These are phyloP conservation scores for Acropora tenuis DNA, from an alignment of 64 coral and sea anemone species.

Conservation along the genomic window DNA sequence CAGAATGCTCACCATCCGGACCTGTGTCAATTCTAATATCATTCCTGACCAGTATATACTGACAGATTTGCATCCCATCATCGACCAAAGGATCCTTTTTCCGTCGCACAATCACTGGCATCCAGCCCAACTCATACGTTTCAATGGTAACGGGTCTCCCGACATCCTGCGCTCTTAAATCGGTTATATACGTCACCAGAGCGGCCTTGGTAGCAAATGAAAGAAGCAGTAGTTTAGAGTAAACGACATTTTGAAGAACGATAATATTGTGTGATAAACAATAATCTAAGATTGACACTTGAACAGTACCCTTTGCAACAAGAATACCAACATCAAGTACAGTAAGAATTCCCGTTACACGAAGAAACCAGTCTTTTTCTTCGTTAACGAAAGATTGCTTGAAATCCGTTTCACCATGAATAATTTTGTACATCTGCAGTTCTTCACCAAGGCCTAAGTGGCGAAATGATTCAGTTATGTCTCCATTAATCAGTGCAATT, in stretches of 20 bases:
- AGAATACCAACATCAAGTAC: slow-evolving; percentile 38
- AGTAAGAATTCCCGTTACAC: not conserved
- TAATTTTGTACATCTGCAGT: slow-evolving; percentile 16
- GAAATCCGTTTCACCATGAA: slow-evolving; percentile 19
- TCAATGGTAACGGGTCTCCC: slow-evolving; percentile 50
- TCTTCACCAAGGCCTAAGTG: slow-evolving; percentile 45
- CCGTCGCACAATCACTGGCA: not conserved
- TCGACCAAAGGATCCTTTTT: not conserved
- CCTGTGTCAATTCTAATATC: not conserved
- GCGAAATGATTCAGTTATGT: slow-evolving; percentile 42
- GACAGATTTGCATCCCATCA: not conserved
- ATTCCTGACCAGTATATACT: slow-evolving; percentile 24
- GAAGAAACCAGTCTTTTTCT: slow-evolving; percentile 14
- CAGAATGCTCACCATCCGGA: not conserved
- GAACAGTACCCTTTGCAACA: slow-evolving; percentile 36
- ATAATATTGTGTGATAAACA: slow-evolving; percentile 40
- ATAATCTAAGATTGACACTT: slow-evolving; percentile 21
- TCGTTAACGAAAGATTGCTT: not conserved
- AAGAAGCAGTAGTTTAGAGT: slow-evolving; percentile 33
- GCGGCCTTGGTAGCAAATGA: slow-evolving; percentile 23
- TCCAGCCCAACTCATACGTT: slow-evolving; percentile 33
- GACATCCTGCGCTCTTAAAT: slow-evolving; percentile 36
- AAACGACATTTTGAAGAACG: slow-evolving; percentile 22
- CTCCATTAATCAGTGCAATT: slow-evolving; percentile 52
- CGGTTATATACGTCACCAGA: slow-evolving; percentile 34